Percentiles rank a stretch among this genome's conserved stretches.
Conservation (phyloP, 2,888 invertebrate genomes). For the Dione vanillae region DNA sequence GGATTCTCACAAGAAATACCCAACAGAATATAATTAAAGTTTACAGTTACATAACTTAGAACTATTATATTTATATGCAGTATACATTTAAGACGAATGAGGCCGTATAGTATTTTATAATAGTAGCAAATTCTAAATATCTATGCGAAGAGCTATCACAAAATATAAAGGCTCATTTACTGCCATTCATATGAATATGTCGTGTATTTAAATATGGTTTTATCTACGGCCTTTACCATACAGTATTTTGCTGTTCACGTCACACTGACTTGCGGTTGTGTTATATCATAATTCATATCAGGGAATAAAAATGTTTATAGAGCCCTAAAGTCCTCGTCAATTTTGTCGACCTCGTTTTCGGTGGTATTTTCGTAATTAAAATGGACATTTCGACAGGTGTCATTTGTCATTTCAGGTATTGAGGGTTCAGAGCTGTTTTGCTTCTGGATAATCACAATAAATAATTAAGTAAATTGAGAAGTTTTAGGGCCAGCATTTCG, state of each 20-base stretch:
- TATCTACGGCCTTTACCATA: constrained; percentile 10
- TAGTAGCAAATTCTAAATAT: constrained; percentile 14
- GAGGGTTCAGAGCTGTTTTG: constrained; percentile 31
- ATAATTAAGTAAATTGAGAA: constrained; percentile 27
- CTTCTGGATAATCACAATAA: constrained; percentile 24
- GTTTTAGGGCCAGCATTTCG: not conserved
- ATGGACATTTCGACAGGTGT: constrained; percentile 59
- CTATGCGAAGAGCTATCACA: constrained; percentile 11
- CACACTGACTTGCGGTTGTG: constrained; percentile 29
- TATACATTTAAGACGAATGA: constrained; percentile 19
- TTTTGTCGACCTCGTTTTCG: constrained; percentile 55
- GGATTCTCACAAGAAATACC: constrained; percentile 35
- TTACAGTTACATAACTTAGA: constrained; percentile 36
- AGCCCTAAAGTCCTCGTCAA: constrained; percentile 58
- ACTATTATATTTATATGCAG: constrained; percentile 8
- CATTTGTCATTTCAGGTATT: constrained; percentile 54
- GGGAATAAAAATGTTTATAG: constrained; percentile 67
- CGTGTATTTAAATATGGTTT: constrained; percentile 14
- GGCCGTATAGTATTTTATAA: constrained; percentile 8
- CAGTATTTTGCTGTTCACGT: constrained; percentile 19
- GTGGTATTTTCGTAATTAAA: constrained; percentile 70
- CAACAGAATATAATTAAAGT: constrained; percentile 39
- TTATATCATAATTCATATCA: constrained; percentile 48
- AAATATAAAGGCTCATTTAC: constrained; percentile 22
- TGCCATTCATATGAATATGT: constrained; percentile 24